Evolutionary conservation across 1,140 invertebrate genomes (phyloP), one percentile per base, ranked within the genome.

Genomic region (Neoseiulus cucumeris): DNA sequence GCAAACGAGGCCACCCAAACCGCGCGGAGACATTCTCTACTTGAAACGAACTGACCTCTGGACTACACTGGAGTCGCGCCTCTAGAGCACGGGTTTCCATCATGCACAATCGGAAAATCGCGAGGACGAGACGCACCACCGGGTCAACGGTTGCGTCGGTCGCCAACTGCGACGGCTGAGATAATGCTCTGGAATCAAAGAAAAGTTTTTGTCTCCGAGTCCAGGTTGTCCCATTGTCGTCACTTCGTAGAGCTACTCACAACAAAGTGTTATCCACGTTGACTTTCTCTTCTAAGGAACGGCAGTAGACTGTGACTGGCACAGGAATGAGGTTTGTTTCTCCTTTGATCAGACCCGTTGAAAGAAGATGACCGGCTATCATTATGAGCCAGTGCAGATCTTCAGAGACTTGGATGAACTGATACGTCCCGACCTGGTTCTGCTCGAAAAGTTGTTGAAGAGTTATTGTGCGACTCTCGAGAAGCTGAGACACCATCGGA

Each of bases 311-410:
- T 41, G 86, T 85, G 55, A 92, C 80, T 73, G 87, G 83, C 0
- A 80, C 71, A 0, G 89, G 88, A 70, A 91, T 85, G 69, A 85
- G 77, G 6, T 84, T 80, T 2, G 81, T 82, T 74, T 91, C 87
- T 0, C 86, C 86, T 64, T 85, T 83, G 66, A 79, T 80, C 66
- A 85, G 82, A 75, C 85, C 81, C 45, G 82, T 59, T 1, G 51
- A 82, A 51, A 87, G 73, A 1, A 85, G 77, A 74, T 86, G 80
- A 22, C 80, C 80, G 79, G 70, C 68, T 68, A 74, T 83, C 66
- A 93, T 79, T 2, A 91, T 73, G 20, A 88, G 79, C 90, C 89
- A 93, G 74, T 92, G 89, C 1, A 93, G 74, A 77, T 93, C 89
- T 77, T 93, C 89, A 74, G 51, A 59, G 4, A 25, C 25, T 59